Evolutionary conservation across 2,888 invertebrate species (phyloP).

Genomic region (Stenurella melanura): DNA sequence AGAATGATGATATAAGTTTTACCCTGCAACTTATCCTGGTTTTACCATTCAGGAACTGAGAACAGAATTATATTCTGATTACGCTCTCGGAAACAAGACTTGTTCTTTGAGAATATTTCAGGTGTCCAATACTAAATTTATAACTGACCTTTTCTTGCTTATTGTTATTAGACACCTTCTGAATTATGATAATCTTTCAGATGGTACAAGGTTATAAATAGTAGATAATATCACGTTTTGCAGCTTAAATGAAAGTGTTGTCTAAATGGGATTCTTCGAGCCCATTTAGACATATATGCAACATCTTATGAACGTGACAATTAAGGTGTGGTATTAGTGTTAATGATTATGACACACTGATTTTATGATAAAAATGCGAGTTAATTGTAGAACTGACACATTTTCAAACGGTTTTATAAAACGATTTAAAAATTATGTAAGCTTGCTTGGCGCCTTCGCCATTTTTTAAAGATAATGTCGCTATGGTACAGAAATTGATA

Average conservation of each 20-base stretch:
- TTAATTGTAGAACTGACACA: not conserved
- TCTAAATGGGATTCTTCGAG: not conserved
- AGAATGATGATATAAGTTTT: too few species aligned
- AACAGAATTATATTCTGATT: too few species aligned
- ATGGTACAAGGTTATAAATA: constrained; percentile 9
- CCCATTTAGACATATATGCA: not conserved
- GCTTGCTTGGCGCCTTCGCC: not conserved
- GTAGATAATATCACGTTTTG: not conserved
- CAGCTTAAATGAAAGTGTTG: not conserved
- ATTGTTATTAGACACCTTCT: not conserved
- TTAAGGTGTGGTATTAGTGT: not conserved
- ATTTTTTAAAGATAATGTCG: too few species aligned
- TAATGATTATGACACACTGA: not conserved
- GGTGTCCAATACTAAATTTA: not conserved
- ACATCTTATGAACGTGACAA: not conserved
- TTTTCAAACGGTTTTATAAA: not conserved
- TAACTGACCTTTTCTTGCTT: constrained; percentile 8
- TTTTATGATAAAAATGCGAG: not conserved
- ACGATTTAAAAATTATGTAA: too few species aligned
- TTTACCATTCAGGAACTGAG: too few species aligned
- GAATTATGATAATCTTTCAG: not conserved
- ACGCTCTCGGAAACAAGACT: not conserved
- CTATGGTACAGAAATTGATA: too few species aligned
- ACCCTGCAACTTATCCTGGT: too few species aligned
- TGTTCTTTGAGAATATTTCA: not conserved